Percentiles rank a stretch among this genome's conserved stretches.
These are phyloP conservation scores for Vulpes vulpes DNA, from an alignment of 2,113 vertebrate species.

Conservation along the genomic window DNA sequence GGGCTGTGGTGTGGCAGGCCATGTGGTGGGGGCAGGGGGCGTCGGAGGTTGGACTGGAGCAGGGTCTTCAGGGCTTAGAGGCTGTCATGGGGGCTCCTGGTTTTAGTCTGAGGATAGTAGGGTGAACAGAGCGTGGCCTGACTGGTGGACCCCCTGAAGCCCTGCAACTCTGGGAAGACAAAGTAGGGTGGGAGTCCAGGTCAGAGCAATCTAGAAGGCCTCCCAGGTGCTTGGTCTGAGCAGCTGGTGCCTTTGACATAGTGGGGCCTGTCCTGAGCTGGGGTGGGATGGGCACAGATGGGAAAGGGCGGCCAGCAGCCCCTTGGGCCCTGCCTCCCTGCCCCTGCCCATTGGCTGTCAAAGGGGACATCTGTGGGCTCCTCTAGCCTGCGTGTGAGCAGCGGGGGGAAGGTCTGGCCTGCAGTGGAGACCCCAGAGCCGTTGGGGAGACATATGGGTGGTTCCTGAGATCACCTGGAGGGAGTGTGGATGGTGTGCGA, in stretches of 20 bases:
- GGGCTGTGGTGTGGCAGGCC: neutral
- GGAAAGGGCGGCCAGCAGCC: accelerated
- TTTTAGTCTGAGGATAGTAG: neutral
- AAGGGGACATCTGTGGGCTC: neutral
- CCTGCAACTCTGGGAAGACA: accelerated
- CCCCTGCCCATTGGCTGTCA: accelerated
- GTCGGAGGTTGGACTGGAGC: neutral
- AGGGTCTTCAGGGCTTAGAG: neutral
- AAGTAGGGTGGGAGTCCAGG: neutral
- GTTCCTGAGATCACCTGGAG: neutral
- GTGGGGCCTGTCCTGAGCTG: neutral
- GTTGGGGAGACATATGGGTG: neutral
- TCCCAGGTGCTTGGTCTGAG: neutral
- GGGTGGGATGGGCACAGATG: neutral
- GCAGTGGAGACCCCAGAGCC: neutral
- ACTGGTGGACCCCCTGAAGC: accelerated
- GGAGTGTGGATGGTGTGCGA: neutral
- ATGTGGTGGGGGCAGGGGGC: accelerated
- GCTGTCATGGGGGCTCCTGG: neutral
- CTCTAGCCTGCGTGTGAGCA: neutral
- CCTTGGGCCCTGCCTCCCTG: neutral
- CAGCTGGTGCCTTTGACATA: neutral
- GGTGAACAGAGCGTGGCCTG: neutral
- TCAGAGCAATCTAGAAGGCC: neutral
- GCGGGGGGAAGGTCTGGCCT: neutral